phyloP scores from a whole-genome alignment of 2,113 vertebrate genomes.

The Naja naja region DNA sequence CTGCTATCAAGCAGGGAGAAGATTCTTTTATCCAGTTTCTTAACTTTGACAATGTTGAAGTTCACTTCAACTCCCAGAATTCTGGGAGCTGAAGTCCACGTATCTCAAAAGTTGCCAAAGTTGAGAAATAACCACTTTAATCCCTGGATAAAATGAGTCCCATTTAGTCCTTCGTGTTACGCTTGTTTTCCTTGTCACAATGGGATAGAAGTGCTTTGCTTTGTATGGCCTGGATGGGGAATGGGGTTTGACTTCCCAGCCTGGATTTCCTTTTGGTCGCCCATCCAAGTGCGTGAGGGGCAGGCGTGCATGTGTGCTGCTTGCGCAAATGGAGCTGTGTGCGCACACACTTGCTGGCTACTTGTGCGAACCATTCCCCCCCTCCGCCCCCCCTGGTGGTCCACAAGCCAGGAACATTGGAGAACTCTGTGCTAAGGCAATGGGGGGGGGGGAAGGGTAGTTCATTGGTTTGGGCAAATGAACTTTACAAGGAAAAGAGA shows the following conservation, averaged over 20 bases:
- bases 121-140: background rate
- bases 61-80: background rate
- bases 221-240: background rate
- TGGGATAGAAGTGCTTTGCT: background rate
- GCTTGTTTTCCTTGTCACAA: background rate
- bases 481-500: background rate
- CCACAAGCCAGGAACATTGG: too few relatives aligned
- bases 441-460: background rate
- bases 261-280: background rate
- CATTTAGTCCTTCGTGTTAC: background rate
- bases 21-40: background rate
- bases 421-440: background rate
- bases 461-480: background rate
- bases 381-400: too few relatives aligned
- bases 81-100: background rate
- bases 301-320: too few relatives aligned
- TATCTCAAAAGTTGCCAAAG: background rate
- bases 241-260: background rate
- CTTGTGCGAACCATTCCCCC: too few relatives aligned
- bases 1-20: background rate
- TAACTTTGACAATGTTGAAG: background rate
- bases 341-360: too few relatives aligned
- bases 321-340: too few relatives aligned
- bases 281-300: background rate
- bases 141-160: background rate